phyloP scores from a whole-genome alignment of 2,797 vertebrate species.

The Gobio occitaniae region DNA sequence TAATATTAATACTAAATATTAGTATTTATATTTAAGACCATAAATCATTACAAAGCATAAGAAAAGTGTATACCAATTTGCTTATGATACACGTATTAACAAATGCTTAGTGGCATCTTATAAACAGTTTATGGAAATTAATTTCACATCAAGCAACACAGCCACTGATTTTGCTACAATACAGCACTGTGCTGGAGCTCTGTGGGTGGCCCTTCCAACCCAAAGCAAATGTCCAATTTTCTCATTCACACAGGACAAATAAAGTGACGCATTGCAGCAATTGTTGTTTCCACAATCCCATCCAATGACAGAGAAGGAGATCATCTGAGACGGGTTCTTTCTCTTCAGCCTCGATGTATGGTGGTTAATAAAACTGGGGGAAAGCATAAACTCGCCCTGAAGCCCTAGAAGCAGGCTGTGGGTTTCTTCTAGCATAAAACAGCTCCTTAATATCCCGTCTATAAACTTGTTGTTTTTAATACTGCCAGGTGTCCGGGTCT shows the following conservation, averaged over 20 bases:
- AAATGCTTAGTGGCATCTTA: slow-evolving; percentile 69
- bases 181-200: not conserved
- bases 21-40: too few species aligned
- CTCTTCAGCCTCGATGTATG: not conserved
- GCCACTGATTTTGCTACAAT: slow-evolving; percentile 27
- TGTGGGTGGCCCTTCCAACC: not conserved
- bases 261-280: not conserved
- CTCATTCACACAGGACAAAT: slow-evolving; percentile 5
- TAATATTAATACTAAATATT: too few species aligned
- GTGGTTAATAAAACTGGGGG: slow-evolving; percentile 2
- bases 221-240: not conserved
- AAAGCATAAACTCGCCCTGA: not conserved
- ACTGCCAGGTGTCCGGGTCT: not conserved
- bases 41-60: not conserved
- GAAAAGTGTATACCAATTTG: slow-evolving; percentile 52
- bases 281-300: not conserved
- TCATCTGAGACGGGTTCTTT: not conserved
- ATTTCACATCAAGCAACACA: slow-evolving; percentile 68
- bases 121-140: slow-evolving; percentile 73
- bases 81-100: slow-evolving; percentile 65
- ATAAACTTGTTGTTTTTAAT: slow-evolving; percentile 29
- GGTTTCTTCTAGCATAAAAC: slow-evolving; percentile 32
- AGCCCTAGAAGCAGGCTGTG: not conserved
- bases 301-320: not conserved
- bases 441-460: slow-evolving; percentile 10